phyloP scores from a whole-genome alignment of 92 coral and sea anemone genomes.

The Umimayanthus chanpuru region DNA sequence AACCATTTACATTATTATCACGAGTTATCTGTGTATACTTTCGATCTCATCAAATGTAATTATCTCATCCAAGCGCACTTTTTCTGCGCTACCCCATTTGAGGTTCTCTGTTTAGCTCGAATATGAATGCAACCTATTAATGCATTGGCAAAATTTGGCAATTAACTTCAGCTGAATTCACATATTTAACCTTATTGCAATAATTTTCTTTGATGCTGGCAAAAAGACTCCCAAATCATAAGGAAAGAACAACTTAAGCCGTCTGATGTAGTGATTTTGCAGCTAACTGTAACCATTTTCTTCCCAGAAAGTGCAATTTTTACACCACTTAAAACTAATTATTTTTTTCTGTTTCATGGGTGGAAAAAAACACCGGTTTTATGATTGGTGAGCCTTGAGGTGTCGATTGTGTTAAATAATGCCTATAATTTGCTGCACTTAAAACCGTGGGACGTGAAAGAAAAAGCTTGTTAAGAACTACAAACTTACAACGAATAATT shows the following conservation, averaged over 20 bases:
- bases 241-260: not conserved
- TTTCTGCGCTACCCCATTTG: not conserved
- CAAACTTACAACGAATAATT: not conserved
- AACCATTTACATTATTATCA: constrained; percentile 8
- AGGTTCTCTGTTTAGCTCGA: not conserved
- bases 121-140: not conserved
- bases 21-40: not conserved
- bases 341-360: not conserved
- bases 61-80: constrained; percentile 7
- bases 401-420: not conserved
- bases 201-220: not conserved
- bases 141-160: not conserved
- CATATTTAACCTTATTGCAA: not conserved
- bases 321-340: not conserved
- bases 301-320: not conserved
- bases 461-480: not conserved
- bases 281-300: not conserved
- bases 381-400: not conserved
- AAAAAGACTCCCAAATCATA: not conserved
- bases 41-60: constrained; percentile 18
- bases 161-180: not conserved
- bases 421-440: not conserved
- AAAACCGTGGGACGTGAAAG: not conserved
- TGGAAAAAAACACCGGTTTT: too few relatives aligned
- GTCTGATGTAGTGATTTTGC: not conserved